phyloP scores from a whole-genome alignment of 2,888 invertebrate genomes.

The Chalcosyrphus nemorum region DNA sequence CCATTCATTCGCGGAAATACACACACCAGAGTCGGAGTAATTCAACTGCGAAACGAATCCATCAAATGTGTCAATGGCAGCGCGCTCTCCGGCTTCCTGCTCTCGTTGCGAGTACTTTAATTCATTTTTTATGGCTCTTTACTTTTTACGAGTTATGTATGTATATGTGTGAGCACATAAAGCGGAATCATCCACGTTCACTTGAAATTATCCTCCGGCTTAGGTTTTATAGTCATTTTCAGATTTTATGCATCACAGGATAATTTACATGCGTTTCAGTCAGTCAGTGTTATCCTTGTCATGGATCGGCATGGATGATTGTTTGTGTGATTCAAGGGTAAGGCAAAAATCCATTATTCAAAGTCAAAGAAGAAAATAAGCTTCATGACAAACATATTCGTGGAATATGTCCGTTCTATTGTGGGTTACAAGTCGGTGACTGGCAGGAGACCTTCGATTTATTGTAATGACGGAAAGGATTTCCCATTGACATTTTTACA shows the following conservation, averaged over 20 bases:
- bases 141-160: slow-evolving; percentile 38
- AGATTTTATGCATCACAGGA: slow-evolving; percentile 35
- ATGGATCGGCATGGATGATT: neutral
- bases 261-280: slow-evolving; percentile 20
- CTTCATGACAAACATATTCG: neutral
- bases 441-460: neutral
- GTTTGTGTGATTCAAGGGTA: too few relatives aligned
- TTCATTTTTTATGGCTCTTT: slow-evolving; percentile 28
- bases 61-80: slow-evolving; percentile 26
- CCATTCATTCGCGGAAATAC: neutral
- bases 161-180: slow-evolving; percentile 1
- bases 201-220: slow-evolving; percentile 43
- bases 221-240: slow-evolving; percentile 41
- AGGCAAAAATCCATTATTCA: slow-evolving; percentile 23
- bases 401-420: too few relatives aligned
- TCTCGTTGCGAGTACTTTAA: slow-evolving; percentile 3
- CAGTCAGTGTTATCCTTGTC: neutral
- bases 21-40: neutral
- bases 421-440: too few relatives aligned
- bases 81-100: neutral
- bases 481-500: neutral
- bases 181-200: slow-evolving; percentile 7
- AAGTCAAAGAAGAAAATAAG: slow-evolving; percentile 10
- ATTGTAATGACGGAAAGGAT: neutral
- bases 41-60: neutral